Percentiles rank a stretch among this genome's conserved stretches.
Evolutionary conservation across 2,888 invertebrate genomes (phyloP).

Genomic region (Cactoblastis cactorum): DNA sequence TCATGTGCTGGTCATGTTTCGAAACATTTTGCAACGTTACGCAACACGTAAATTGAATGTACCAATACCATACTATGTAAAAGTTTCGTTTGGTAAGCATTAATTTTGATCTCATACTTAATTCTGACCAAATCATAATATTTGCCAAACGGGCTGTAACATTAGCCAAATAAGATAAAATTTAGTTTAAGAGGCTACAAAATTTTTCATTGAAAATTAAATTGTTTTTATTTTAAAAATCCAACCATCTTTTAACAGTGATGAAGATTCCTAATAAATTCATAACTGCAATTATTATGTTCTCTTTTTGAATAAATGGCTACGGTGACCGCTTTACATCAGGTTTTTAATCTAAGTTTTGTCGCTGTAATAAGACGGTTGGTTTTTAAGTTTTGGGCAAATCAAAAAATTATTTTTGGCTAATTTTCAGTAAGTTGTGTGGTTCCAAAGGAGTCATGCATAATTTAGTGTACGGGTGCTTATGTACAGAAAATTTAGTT

Average conservation of each 20-base stretch:
- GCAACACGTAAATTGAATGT: too few species aligned
- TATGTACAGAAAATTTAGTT: background rate
- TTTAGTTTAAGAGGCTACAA: conserved; percentile 3
- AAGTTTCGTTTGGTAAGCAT: conserved; percentile 3
- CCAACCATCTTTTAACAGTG: too few species aligned
- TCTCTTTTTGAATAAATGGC: too few species aligned
- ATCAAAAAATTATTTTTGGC: background rate
- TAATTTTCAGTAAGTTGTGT: background rate
- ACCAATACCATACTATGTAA: background rate
- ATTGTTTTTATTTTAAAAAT: too few species aligned
- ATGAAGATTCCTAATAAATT: too few species aligned
- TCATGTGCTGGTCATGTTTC: background rate
- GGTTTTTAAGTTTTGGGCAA: background rate
- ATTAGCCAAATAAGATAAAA: background rate
- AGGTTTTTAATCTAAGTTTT: too few species aligned
- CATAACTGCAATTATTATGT: too few species aligned
- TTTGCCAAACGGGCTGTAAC: conserved; percentile 1
- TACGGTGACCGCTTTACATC: too few species aligned
- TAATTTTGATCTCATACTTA: background rate
- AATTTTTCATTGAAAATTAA: background rate
- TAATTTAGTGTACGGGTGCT: conserved; percentile 8
- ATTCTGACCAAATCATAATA: conserved; percentile 8
- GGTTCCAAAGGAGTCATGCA: conserved; percentile 4
- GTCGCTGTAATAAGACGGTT: too few species aligned
- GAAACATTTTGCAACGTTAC: background rate